Percentiles rank a stretch among this genome's conserved stretches.
phyloP scores from a whole-genome alignment of 2,113 vertebrate genomes.

The Tapirus terrestris region DNA sequence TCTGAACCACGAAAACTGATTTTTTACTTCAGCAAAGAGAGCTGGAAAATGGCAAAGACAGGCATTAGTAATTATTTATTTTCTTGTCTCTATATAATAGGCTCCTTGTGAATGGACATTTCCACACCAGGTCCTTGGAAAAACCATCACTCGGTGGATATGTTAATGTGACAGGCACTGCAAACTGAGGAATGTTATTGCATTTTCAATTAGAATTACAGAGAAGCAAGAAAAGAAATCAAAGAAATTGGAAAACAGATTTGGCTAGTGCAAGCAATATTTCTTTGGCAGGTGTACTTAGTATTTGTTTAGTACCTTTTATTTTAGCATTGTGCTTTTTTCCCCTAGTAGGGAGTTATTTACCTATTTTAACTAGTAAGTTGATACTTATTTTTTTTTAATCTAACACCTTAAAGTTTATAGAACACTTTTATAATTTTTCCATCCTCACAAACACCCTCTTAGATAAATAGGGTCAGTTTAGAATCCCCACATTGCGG shows the following conservation, averaged over 20 bases:
- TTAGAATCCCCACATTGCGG: not conserved
- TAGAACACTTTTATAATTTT: not conserved
- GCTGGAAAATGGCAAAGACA: not conserved
- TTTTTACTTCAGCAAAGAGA: not conserved
- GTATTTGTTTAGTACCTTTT: not conserved
- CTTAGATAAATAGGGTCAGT: not conserved
- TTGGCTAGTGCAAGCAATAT: constrained; percentile 27
- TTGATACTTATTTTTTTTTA: not conserved
- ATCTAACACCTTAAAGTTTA: not conserved
- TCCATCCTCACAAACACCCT: not conserved
- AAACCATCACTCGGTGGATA: not conserved
- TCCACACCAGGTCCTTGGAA: constrained; percentile 27
- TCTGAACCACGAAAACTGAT: not conserved
- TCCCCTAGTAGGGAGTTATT: not conserved
- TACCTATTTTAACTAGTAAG: not conserved
- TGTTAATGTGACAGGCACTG: constrained; percentile 43
- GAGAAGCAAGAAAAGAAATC: not conserved
- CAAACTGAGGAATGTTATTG: constrained; percentile 5
- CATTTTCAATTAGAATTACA: constrained; percentile 56
- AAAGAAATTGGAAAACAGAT: constrained; percentile 21
- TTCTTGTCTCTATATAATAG: not conserved
- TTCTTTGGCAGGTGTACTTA: constrained; percentile 35
- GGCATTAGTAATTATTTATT: constrained; percentile 26
- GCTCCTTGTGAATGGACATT: not conserved
- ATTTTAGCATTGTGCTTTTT: not conserved